Percentiles rank a stretch among this genome's conserved stretches.
Evolutionary conservation across 1,140 invertebrate species (phyloP).

Genomic region (Anadara kagoshimensis): DNA sequence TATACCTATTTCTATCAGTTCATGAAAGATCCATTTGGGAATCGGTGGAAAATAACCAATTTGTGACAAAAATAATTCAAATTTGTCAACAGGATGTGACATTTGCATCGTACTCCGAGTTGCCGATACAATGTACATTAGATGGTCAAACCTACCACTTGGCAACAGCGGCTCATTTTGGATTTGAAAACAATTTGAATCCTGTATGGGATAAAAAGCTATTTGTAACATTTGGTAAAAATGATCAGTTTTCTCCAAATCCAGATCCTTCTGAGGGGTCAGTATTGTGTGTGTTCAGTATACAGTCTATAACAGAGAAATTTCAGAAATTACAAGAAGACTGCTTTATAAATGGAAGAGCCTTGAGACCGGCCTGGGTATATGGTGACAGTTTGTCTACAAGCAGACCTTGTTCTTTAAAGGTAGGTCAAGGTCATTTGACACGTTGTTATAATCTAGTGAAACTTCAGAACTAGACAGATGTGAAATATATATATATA

Average conservation of each 20-base stretch:
- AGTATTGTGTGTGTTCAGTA: constrained; percentile 24
- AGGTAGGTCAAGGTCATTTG: constrained; percentile 4
- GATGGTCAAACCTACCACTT: constrained; percentile 22
- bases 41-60: constrained; percentile 14
- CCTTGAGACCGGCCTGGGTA: constrained; percentile 19
- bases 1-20: constrained; percentile 35
- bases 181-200: constrained; percentile 2
- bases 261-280: constrained; percentile 19
- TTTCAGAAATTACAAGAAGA: constrained; percentile 21
- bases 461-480: background rate
- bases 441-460: background rate
- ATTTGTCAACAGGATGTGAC: constrained; percentile 34
- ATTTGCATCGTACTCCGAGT: constrained; percentile 34
- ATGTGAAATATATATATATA: no score
- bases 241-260: constrained; percentile 1
- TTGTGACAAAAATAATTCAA: constrained; percentile 37
- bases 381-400: constrained; percentile 3
- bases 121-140: constrained; percentile 20
- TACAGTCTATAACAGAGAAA: constrained; percentile 12
- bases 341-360: constrained; percentile 21
- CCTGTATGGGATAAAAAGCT: constrained; percentile 18
- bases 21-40: constrained; percentile 34
- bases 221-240: constrained; percentile 31
- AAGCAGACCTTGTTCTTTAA: constrained; percentile 12
- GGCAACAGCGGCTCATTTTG: constrained; percentile 24